Conservation (phyloP, 1,140 invertebrate genomes). For the Propsilocerus akamusi region DNA sequence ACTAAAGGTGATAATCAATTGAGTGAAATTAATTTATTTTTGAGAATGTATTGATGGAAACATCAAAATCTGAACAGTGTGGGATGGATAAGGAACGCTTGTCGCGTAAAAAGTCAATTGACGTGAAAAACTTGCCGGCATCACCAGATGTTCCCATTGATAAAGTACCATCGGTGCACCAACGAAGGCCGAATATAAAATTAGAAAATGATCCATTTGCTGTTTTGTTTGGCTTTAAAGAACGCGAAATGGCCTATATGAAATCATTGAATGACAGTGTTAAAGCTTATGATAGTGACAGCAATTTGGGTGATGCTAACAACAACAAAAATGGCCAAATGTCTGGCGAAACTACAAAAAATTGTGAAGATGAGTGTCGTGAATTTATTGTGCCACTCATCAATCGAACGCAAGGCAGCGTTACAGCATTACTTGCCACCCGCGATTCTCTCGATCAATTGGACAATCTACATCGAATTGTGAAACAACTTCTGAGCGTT, state of each 20-base stretch:
- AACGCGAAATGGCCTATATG: too few relatives aligned
- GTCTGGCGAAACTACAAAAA: not conserved
- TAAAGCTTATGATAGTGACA: not conserved
- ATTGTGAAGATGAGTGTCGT: conserved; percentile 8
- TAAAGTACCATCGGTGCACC: not conserved
- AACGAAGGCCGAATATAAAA: not conserved
- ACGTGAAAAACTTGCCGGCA: not conserved
- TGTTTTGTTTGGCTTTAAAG: not conserved
- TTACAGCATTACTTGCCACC: conserved; percentile 27
- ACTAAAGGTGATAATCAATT: too few relatives aligned
- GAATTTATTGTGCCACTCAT: conserved; percentile 15
- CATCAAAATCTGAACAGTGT: too few relatives aligned
- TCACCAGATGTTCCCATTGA: not conserved
- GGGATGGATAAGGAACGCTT: not conserved
- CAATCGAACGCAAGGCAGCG: conserved; percentile 22
- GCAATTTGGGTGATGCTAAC: not conserved
- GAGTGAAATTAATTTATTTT: too few relatives aligned
- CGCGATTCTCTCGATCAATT: conserved; percentile 50
- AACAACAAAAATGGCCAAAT: not conserved
- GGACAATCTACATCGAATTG: conserved; percentile 50
- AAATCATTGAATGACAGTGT: not conserved
- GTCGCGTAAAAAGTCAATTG: not conserved
- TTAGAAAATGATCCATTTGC: not conserved
- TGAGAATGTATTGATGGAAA: too few relatives aligned
- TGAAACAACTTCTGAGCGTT: conserved; percentile 53